Evolutionary conservation across 2,113 vertebrate species (phyloP).

Genomic region (Cochlearius cochlearius): DNA sequence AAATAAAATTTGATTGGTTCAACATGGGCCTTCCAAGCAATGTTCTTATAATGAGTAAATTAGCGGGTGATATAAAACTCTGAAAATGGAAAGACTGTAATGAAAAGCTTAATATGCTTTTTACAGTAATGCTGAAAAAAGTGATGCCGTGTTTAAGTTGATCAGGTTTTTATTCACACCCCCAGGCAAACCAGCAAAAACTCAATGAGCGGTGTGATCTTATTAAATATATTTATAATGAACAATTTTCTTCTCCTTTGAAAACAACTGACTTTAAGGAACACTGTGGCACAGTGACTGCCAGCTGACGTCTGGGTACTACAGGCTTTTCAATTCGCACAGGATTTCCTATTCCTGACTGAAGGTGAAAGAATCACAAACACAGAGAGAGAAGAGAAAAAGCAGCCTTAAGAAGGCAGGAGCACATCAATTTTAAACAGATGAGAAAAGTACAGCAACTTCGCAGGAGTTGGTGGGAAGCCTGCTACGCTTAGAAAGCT

Average conservation of each 20-base stretch:
- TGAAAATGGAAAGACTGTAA: conserved; percentile 6
- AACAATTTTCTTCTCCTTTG: not conserved
- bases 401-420: not conserved
- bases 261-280: not conserved
- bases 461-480: not conserved
- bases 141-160: not conserved
- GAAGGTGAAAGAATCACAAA: not conserved
- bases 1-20: not conserved
- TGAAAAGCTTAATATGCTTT: conserved; percentile 19
- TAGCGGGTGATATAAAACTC: conserved; percentile 1
- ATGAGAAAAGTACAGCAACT: not conserved
- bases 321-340: not conserved
- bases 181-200: conserved; percentile 4
- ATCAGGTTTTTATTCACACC: not conserved
- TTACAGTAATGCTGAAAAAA: not conserved
- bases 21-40: not conserved
- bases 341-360: not conserved
- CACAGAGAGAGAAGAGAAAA: not conserved
- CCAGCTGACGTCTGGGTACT: not conserved
- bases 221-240: conserved; percentile 7
- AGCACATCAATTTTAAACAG: conserved; percentile 17
- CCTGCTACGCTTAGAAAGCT: not conserved
- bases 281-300: not conserved
- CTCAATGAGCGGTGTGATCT: not conserved
- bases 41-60: conserved; percentile 11